Percentiles rank a stretch among this genome's conserved stretches.
Evolutionary conservation across 2,113 vertebrate species (phyloP).

Genomic region (Erythrolamprus reginae): DNA sequence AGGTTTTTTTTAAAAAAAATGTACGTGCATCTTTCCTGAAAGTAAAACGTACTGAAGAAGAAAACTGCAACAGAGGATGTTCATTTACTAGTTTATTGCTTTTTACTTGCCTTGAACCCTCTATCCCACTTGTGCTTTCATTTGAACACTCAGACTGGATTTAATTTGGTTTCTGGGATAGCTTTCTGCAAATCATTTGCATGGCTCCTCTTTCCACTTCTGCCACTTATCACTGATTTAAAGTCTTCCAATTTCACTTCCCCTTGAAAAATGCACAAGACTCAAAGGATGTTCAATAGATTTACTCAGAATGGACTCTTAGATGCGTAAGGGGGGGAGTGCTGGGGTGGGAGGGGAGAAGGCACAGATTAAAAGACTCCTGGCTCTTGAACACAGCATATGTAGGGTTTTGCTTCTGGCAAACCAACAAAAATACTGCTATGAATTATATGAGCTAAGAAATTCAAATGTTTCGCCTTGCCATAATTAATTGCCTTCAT

Average conservation of each 20-base stretch:
- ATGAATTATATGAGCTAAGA: conserved; percentile 58
- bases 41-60: conserved; percentile 27
- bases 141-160: conserved; percentile 25
- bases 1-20: conserved; percentile 48
- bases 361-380: conserved; percentile 72
- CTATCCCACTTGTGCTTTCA: conserved; percentile 20
- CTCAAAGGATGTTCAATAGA: conserved; percentile 65
- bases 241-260: conserved; percentile 22
- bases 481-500: conserved; percentile 70
- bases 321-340: conserved; percentile 57
- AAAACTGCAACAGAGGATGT: conserved; percentile 52
- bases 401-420: conserved; percentile 44
- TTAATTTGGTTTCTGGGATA: conserved; percentile 8
- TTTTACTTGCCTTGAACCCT: not conserved
- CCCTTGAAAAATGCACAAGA: conserved; percentile 62
- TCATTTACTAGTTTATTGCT: conserved; percentile 43
- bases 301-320: conserved; percentile 69
- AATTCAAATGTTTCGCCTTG: conserved; percentile 57
- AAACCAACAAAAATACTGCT: conserved; percentile 55
- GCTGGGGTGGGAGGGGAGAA: conserved; percentile 29
- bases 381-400: conserved; percentile 64
- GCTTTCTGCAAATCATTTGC: conserved; percentile 28
- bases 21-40: not conserved
- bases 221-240: conserved; percentile 18
- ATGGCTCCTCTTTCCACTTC: not conserved